These are phyloP conservation scores for Acanthurus tractus DNA, from an alignment of 2,797 vertebrate species.

Conservation along the genomic window DNA sequence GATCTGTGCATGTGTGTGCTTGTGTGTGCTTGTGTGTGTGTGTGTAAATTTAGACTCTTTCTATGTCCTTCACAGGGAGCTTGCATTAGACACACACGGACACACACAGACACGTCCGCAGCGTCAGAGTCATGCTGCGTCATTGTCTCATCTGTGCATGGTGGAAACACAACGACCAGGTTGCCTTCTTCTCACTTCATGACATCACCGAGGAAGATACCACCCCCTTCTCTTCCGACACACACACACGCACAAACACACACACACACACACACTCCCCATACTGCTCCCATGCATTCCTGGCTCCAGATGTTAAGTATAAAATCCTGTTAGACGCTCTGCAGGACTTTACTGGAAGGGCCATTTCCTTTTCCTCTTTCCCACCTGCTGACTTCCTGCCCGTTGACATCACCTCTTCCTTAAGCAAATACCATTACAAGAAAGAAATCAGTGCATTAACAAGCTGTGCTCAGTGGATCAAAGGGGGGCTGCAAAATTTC, in stretches of 20 bases:
- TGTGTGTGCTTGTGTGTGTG: constrained; percentile 39
- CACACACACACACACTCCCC: constrained; percentile 6
- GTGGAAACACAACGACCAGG: constrained; percentile 47
- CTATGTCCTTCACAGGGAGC: constrained; percentile 46
- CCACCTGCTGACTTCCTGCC: constrained; percentile 75
- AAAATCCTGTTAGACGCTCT: constrained; percentile 49
- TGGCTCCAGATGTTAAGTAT: constrained; percentile 61
- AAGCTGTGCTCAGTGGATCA: constrained; percentile 50
- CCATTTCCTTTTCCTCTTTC: constrained; percentile 68
- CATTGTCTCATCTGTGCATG: constrained; percentile 44
- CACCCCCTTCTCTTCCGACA: constrained; percentile 2
- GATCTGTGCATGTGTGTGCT: constrained; percentile 47
- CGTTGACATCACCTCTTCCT: constrained; percentile 61
- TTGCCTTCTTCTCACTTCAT: constrained; percentile 39
- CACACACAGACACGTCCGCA: constrained; percentile 5
- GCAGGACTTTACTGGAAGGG: constrained; percentile 48
- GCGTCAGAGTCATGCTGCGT: constrained; percentile 50
- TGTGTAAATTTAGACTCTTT: constrained; percentile 37
- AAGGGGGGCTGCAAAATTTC: constrained; percentile 37
- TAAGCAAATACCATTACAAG: constrained; percentile 41
- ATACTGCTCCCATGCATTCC: constrained; percentile 60
- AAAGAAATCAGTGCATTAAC: constrained; percentile 44
- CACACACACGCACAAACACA: constrained; percentile 7
- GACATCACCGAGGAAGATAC: constrained; percentile 52
- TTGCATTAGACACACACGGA: constrained; percentile 29